These are phyloP conservation scores for Metopia argyrocephala DNA, from an alignment of 2,888 invertebrate genomes.

Conservation along the genomic window DNA sequence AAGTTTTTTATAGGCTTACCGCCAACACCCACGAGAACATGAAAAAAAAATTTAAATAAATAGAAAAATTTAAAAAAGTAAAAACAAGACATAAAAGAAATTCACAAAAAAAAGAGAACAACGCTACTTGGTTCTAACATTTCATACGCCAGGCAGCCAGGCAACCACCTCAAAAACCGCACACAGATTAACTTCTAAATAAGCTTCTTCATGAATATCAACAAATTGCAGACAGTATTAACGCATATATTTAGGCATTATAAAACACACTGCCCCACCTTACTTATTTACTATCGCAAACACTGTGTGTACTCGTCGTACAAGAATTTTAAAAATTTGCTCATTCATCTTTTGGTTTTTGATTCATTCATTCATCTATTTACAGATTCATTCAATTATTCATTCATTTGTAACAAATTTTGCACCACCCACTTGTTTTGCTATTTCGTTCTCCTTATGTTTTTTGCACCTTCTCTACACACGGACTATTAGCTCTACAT, in stretches of 20 bases:
- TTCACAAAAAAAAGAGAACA: neutral
- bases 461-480: too few species aligned
- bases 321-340: too few species aligned
- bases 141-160: neutral
- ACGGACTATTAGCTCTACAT: too few species aligned
- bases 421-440: slow-evolving; percentile 6
- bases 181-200: slow-evolving; percentile 37
- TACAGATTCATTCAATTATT: slow-evolving; percentile 12
- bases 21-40: neutral
- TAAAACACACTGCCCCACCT: neutral
- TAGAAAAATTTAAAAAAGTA: neutral
- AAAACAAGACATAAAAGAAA: slow-evolving; percentile 11
- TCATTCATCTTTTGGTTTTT: neutral
- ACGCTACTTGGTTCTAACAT: too few species aligned
- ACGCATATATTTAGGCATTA: slow-evolving; percentile 27
- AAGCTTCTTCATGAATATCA: neutral
- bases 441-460: too few species aligned
- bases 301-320: too few species aligned
- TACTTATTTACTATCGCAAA: neutral
- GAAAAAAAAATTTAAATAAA: slow-evolving; percentile 8
- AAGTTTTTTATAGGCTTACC: neutral
- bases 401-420: slow-evolving; percentile 10
- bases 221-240: too few species aligned
- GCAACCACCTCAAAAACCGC: slow-evolving; percentile 31
- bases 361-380: slow-evolving; percentile 10